phyloP scores from a whole-genome alignment of 2,797 vertebrate species.

The Myotis myotis region DNA sequence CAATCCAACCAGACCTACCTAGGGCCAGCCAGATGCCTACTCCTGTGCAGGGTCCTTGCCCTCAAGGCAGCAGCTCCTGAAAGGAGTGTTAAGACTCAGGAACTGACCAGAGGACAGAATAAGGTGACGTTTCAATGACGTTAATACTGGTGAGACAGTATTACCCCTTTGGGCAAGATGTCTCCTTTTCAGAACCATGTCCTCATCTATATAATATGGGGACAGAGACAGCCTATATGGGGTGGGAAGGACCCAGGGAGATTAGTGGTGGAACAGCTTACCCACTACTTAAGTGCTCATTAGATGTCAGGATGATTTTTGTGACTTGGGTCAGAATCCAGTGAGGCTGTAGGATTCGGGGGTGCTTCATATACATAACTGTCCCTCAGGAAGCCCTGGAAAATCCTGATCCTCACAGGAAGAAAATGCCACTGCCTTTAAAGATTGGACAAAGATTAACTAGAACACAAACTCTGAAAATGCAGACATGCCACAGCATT shows the following conservation, averaged over 20 bases:
- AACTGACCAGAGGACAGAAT: not conserved
- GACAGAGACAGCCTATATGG: not conserved
- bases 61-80: not conserved
- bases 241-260: not conserved
- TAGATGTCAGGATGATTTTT: constrained; percentile 15
- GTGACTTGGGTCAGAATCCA: constrained; percentile 46
- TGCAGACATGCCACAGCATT: not conserved
- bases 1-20: not conserved
- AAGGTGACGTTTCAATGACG: not conserved
- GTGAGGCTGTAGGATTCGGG: not conserved
- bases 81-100: not conserved
- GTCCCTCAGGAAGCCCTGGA: not conserved
- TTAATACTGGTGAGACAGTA: not conserved
- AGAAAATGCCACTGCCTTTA: constrained; percentile 1
- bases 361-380: not conserved
- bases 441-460: not conserved
- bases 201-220: not conserved
- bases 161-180: not conserved
- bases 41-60: not conserved
- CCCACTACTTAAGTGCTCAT: not conserved
- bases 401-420: constrained; percentile 4
- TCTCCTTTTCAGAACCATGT: not conserved
- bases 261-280: not conserved
- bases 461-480: not conserved
- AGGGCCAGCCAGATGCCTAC: not conserved